Percentiles rank a stretch among this genome's conserved stretches.
These are phyloP conservation scores for Tachyglossus aculeatus DNA, from an alignment of 2,797 vertebrate genomes.

Conservation along the genomic window DNA sequence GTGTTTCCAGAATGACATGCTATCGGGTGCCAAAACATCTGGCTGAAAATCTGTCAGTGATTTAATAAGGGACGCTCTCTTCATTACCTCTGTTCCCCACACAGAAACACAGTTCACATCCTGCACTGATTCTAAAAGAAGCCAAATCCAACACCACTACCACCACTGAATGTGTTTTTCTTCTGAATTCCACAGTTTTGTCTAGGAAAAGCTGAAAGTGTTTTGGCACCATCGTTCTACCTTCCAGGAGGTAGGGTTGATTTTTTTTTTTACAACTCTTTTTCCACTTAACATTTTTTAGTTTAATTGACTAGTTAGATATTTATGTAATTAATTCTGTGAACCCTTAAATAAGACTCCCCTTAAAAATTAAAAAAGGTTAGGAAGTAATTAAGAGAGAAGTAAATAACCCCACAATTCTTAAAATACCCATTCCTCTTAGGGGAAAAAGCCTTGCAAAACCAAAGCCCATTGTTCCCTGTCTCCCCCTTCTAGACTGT, in stretches of 20 bases:
- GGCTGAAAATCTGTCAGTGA: too few relatives aligned
- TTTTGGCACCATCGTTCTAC: constrained; percentile 17
- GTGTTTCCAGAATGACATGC: too few relatives aligned
- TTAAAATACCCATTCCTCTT: too few relatives aligned
- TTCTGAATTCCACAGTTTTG: constrained; percentile 40
- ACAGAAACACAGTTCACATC: not conserved
- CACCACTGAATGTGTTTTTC: not conserved
- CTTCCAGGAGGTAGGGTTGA: constrained; percentile 17
- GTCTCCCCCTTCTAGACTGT: too few relatives aligned
- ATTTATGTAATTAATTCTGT: constrained; percentile 39
- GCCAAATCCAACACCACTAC: not conserved
- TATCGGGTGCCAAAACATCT: too few relatives aligned
- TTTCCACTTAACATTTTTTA: constrained; percentile 34
- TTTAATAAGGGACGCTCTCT: too few relatives aligned
- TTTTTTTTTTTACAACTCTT: constrained; percentile 45
- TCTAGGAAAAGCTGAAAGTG: constrained; percentile 53
- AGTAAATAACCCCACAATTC: not conserved
- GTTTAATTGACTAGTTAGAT: constrained; percentile 14
- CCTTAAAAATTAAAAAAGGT: not conserved
- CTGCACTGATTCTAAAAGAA: not conserved
- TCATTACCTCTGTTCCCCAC: not conserved
- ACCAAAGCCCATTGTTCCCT: too few relatives aligned
- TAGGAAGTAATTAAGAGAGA: not conserved
- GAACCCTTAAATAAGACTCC: constrained; percentile 43
- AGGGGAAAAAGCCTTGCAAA: too few relatives aligned